A percentile compares a stretch with the other conserved stretches of the same genome.
Conservation (phyloP, 2,113 vertebrate species). For the Oreochromis spilurus region DNA sequence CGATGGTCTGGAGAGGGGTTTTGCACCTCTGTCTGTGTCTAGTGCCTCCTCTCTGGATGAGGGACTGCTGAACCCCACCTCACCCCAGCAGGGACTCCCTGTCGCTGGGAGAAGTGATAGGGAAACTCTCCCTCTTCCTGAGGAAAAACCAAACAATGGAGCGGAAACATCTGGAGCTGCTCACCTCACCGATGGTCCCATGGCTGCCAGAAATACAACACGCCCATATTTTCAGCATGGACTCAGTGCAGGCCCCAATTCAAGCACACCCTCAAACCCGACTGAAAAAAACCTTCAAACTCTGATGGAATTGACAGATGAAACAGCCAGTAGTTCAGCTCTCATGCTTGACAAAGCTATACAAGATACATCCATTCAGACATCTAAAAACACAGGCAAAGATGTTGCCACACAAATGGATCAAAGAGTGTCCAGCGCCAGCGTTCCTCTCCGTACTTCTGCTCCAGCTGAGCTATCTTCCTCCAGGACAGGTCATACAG, state of each 20-base stretch:
- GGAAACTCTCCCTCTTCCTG: slow-evolving; percentile 65
- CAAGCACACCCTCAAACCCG: neutral
- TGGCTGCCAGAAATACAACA: slow-evolving; percentile 1
- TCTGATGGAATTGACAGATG: neutral
- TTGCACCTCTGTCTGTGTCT: neutral
- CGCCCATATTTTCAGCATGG: slow-evolving; percentile 30
- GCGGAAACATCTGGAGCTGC: slow-evolving; percentile 69
- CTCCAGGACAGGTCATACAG: neutral
- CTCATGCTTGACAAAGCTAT: neutral
- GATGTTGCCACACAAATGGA: neutral
- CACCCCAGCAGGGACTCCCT: slow-evolving; percentile 23
- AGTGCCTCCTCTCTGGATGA: neutral
- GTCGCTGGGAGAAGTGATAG: slow-evolving; percentile 57
- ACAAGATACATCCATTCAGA: neutral
- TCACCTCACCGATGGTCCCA: slow-evolving; percentile 6
- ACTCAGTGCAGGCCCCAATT: neutral
- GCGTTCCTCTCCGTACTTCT: neutral
- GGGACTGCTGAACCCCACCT: slow-evolving; percentile 4
- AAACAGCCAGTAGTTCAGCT: neutral
- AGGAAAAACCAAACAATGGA: slow-evolving; percentile 75
- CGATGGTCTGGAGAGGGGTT: neutral
- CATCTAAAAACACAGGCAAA: neutral
- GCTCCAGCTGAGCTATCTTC: neutral
- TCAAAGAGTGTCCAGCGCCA: neutral
- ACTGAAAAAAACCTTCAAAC: neutral